Conservation (phyloP, 2,797 vertebrate species). For the Melanotaenia pygmaea region DNA sequence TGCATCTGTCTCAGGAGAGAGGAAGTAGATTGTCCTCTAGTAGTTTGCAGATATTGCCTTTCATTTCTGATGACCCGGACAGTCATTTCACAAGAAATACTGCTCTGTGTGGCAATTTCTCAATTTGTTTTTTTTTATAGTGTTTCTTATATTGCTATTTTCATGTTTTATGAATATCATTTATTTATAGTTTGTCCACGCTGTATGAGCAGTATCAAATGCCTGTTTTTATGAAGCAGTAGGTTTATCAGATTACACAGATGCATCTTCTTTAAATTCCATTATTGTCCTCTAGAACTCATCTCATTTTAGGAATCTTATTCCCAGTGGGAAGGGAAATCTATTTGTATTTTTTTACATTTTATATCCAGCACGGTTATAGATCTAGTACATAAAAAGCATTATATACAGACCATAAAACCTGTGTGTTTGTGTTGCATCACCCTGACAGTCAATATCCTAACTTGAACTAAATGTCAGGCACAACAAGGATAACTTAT, state of each 20-base stretch:
- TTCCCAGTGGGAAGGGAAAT: slow-evolving; percentile 1
- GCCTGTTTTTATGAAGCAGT: slow-evolving; percentile 36
- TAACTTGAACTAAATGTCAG: not conserved
- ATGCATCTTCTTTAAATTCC: slow-evolving; percentile 13
- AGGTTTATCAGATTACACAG: slow-evolving; percentile 46
- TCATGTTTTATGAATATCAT: slow-evolving; percentile 14
- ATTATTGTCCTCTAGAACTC: slow-evolving; percentile 33
- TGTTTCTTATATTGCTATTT: slow-evolving; percentile 32
- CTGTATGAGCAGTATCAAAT: slow-evolving; percentile 31
- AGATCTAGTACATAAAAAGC: not conserved
- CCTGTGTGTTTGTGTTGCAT: not conserved
- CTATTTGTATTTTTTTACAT: slow-evolving; percentile 5
- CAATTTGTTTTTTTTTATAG: slow-evolving; percentile 18
- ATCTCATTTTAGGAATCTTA: slow-evolving; percentile 21
- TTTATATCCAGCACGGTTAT: not conserved
- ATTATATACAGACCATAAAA: not conserved
- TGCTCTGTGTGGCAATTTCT: slow-evolving; percentile 48
- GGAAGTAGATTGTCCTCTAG: slow-evolving; percentile 71
- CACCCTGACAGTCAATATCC: slow-evolving; percentile 4
- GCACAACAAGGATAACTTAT: not conserved
- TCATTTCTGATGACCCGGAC: slow-evolving; percentile 69
- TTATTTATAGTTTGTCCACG: slow-evolving; percentile 9
- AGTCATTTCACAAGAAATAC: slow-evolving; percentile 54
- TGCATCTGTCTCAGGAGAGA: slow-evolving; percentile 62
- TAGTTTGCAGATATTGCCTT: slow-evolving; percentile 75